These are phyloP conservation scores for Ivindomyrus marchei DNA, from an alignment of 2,113 vertebrate species.

Conservation along the genomic window DNA sequence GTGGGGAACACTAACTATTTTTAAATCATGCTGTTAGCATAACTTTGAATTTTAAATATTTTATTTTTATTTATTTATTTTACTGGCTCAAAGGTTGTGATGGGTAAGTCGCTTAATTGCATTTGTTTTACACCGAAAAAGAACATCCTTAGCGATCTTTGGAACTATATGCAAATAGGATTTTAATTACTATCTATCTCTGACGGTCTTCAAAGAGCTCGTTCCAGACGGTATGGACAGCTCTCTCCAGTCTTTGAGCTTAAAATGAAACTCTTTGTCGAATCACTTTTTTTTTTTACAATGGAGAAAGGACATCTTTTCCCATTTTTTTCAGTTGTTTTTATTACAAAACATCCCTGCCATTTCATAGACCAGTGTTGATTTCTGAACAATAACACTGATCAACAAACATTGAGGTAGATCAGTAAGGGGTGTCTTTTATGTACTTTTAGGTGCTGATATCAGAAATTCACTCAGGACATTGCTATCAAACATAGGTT, in stretches of 20 bases:
- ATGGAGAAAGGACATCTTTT: background rate
- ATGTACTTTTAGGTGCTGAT: background rate
- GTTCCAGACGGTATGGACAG: constrained; percentile 37
- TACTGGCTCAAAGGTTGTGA: constrained; percentile 42
- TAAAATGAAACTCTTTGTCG: constrained; percentile 9
- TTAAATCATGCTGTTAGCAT: constrained; percentile 48
- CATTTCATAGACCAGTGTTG: background rate
- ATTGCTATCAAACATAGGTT: background rate
- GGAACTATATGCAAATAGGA: constrained; percentile 56
- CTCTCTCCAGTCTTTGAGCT: constrained; percentile 29
- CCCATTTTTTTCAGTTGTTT: background rate
- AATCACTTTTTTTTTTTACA: background rate
- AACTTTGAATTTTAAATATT: constrained; percentile 39
- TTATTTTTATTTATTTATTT: constrained; percentile 21
- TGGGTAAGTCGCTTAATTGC: constrained; percentile 54
- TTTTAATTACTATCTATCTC: constrained; percentile 55
- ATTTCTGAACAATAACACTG: background rate
- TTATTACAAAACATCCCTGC: background rate
- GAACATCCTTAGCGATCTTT: constrained; percentile 39
- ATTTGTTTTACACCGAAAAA: constrained; percentile 52
- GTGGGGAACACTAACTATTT: background rate
- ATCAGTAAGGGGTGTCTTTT: background rate
- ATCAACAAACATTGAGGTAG: background rate
- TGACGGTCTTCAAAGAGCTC: constrained; percentile 47
- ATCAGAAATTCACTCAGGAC: background rate